phyloP scores from a whole-genome alignment of 2,113 vertebrate genomes.

The Ornithorhynchus anatinus region DNA sequence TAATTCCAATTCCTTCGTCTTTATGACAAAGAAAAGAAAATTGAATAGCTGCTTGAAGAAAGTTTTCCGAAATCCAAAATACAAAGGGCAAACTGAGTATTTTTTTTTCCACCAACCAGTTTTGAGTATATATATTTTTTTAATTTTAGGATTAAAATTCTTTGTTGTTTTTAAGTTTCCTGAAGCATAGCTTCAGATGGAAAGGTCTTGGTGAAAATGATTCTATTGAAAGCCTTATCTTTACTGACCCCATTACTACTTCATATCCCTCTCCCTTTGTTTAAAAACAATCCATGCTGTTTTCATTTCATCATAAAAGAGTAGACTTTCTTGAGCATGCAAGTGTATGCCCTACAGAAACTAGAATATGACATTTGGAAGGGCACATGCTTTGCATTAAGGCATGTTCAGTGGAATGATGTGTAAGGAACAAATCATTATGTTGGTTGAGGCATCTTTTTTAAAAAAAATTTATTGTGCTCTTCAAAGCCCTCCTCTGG shows the following conservation, averaged over 20 bases:
- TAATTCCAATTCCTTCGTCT: not conserved
- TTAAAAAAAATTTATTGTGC: slow-evolving; percentile 56
- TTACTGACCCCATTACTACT: not conserved
- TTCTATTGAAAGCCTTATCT: not conserved
- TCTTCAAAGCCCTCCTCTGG: slow-evolving; percentile 53
- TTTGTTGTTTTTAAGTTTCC: not conserved
- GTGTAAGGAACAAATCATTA: slow-evolving; percentile 38
- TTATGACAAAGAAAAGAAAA: not conserved
- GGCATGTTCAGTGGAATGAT: not conserved
- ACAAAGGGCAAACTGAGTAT: not conserved
- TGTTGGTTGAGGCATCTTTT: slow-evolving; percentile 53
- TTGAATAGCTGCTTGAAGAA: not conserved
- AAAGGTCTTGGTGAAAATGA: not conserved
- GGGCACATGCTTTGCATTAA: not conserved
- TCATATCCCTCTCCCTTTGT: too few species aligned
- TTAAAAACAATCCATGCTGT: not conserved
- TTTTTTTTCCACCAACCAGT: not conserved
- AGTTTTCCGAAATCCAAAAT: not conserved
- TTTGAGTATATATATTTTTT: not conserved
- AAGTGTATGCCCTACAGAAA: not conserved
- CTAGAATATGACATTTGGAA: not conserved
- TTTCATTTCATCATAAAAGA: not conserved
- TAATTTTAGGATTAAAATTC: not conserved
- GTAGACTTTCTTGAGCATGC: not conserved
- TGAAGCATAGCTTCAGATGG: not conserved